Evolutionary conservation across 2,797 vertebrate genomes (phyloP), one percentile per base, ranked within the genome.

Genomic region (Limosa lapponica): DNA sequence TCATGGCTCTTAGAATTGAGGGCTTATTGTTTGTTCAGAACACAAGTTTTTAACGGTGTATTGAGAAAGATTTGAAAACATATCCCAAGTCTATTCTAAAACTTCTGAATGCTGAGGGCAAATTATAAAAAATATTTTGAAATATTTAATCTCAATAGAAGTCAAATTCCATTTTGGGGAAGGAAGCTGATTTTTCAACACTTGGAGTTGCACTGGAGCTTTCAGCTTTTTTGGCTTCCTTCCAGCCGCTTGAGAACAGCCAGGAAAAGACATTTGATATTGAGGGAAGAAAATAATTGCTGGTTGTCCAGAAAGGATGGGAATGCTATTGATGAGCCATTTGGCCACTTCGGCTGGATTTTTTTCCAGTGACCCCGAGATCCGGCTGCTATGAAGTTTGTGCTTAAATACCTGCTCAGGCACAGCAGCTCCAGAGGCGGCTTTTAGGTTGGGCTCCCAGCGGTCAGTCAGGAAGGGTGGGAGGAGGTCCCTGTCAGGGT

Each of bases 351-450:
- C 24, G 54, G 15, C 3, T 0, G 6, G 25, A 17, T 77, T 83
- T 59, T 59, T 12, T n/a, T 30, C 13, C 43, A 14, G 39, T 54
- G 34, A 18, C 44, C 16, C 13, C 0, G 4, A 65, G 19, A 36
- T 3, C 4, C 1, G 41, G 2, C 18, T 8, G 28, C 25, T 23
- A 3, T 9, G 24, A 72, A 12, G 24, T 15, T 34, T 43, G 57
- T 39, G 72, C 12, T 32, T 48, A 16, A 52, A 13, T 3, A 23
- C 8, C 62, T 12, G 46, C 49, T 30, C 19, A 8, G 0, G 1
- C 14, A 32, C 16, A n/a, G 12, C 5, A 13, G 34, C 59, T 8
- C 69, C 27, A 4, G 1, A 15, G 61, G 0, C 0, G 0, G 36
- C 10, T 20, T 18, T 19, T 51, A 55, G 57, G 52, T 3, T 4